Conservation (phyloP, 2,113 vertebrate genomes). For the Elephas maximus region DNA sequence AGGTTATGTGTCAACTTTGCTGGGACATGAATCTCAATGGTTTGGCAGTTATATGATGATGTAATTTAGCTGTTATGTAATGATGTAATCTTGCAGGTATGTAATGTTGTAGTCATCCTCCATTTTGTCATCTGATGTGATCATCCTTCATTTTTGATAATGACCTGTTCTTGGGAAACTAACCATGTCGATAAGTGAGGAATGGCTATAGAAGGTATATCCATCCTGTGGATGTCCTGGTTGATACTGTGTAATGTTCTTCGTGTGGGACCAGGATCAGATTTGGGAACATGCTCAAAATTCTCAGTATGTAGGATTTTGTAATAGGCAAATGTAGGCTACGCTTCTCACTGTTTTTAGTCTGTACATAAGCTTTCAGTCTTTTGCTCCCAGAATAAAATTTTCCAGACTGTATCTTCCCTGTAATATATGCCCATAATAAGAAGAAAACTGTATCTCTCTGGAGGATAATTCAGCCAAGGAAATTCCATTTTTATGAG, state of each 20-base stretch:
- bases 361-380: background rate
- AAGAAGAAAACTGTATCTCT: constrained; percentile 52
- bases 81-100: too few relatives aligned
- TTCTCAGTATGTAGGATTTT: background rate
- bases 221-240: background rate
- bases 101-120: too few relatives aligned
- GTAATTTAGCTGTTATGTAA: too few relatives aligned
- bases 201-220: background rate
- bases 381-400: constrained; percentile 57
- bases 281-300: background rate
- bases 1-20: too few relatives aligned
- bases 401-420: constrained; percentile 43
- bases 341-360: background rate
- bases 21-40: too few relatives aligned
- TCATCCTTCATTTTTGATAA: too few relatives aligned
- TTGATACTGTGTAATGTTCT: background rate
- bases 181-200: too few relatives aligned
- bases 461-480: constrained; percentile 60
- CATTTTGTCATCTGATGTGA: too few relatives aligned
- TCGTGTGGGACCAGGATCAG: background rate
- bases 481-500: constrained; percentile 70
- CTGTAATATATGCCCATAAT: constrained; percentile 61
- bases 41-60: too few relatives aligned
- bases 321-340: background rate
- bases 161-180: too few relatives aligned